phyloP scores from a whole-genome alignment of 1,140 invertebrate species.

The Proctacanthus coquilletti region DNA sequence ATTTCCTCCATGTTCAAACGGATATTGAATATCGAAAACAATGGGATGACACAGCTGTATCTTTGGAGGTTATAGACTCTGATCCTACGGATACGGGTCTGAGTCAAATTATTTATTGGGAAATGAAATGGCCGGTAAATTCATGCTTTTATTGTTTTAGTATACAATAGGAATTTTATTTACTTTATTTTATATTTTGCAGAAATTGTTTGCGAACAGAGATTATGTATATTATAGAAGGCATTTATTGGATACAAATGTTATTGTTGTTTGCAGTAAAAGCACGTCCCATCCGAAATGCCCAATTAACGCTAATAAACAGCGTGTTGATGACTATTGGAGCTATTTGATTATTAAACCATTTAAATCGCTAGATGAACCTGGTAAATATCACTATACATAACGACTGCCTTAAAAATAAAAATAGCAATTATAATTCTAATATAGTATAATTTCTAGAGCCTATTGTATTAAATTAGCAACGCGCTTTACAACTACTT shows the following conservation, averaged over 20 bases:
- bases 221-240: constrained; percentile 74
- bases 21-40: constrained; percentile 59
- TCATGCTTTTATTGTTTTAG: too few species aligned
- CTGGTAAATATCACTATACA: constrained; percentile 11
- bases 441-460: background rate
- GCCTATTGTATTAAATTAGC: constrained; percentile 5
- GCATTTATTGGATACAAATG: constrained; percentile 40
- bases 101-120: constrained; percentile 71
- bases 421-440: background rate
- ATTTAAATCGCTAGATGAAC: constrained; percentile 20
- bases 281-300: constrained; percentile 26
- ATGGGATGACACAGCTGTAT: constrained; percentile 66
- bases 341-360: constrained; percentile 75
- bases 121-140: constrained; percentile 70
- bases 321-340: constrained; percentile 64
- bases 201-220: constrained; percentile 67
- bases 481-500: too few species aligned
- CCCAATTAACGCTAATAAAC: constrained; percentile 25
- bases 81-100: constrained; percentile 38
- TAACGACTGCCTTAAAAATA: too few species aligned
- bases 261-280: constrained; percentile 34
- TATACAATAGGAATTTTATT: background rate
- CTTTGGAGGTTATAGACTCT: constrained; percentile 48
- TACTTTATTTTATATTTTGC: constrained; percentile 17
- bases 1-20: constrained; percentile 68